Conservation (phyloP, 2,888 invertebrate genomes). For the Drosophila peninsularis region DNA sequence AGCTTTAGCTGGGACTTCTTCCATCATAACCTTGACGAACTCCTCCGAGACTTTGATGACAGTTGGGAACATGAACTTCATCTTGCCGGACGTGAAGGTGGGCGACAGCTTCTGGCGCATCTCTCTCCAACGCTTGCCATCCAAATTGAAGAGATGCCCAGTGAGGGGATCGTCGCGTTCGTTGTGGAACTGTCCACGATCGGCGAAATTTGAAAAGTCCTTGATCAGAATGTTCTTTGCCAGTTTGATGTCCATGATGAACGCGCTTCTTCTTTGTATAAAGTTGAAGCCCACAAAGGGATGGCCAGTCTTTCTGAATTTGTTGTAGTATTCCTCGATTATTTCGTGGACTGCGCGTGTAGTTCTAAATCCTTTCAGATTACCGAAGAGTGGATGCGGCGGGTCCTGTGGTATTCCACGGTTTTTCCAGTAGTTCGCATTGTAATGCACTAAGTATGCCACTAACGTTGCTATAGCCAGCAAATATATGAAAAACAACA, state of each 20-base stretch:
- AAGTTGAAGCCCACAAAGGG: conserved; percentile 71
- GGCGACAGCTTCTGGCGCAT: conserved; percentile 83
- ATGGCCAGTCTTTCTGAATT: conserved; percentile 43
- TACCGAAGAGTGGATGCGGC: conserved; percentile 54
- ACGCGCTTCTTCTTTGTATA: conserved; percentile 48
- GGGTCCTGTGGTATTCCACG: conserved; percentile 52
- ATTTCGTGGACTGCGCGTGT: no score
- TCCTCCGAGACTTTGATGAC: conserved; percentile 58
- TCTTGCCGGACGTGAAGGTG: conserved; percentile 79
- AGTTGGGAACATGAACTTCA: conserved; percentile 76
- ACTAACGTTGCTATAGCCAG: conserved; percentile 41
- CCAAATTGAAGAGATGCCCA: conserved; percentile 80
- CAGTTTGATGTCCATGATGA: conserved; percentile 63
- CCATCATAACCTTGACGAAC: conserved; percentile 47
- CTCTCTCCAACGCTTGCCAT: conserved; percentile 84
- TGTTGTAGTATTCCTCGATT: conserved; percentile 45
- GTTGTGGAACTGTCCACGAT: conserved; percentile 81
- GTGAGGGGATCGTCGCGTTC: conserved; percentile 82
- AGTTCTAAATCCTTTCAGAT: conserved; percentile 48
- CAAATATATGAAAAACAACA: conserved; percentile 53
- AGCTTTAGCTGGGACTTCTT: conserved; percentile 39
- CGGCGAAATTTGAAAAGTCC: conserved; percentile 81
- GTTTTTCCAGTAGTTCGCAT: conserved; percentile 51
- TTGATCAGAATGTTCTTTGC: conserved; percentile 62
- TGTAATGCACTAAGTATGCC: conserved; percentile 28